phyloP scores from a whole-genome alignment of 2,797 vertebrate genomes.

The Lagocephalus sceleratus region DNA sequence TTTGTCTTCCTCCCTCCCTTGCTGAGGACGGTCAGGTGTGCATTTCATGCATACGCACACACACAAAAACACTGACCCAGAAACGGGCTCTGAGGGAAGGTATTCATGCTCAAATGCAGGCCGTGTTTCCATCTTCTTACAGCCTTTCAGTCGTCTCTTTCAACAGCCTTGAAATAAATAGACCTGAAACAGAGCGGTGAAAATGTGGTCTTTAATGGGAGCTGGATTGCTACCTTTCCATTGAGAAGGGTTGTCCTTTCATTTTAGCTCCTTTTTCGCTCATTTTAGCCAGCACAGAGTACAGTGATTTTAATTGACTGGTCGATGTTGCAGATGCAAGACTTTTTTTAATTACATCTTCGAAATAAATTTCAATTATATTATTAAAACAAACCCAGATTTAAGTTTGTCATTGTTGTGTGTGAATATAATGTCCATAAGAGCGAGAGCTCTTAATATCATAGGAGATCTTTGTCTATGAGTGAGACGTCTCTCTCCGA shows the following conservation, averaged over 20 bases:
- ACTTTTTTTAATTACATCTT: no score
- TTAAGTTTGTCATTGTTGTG: no score
- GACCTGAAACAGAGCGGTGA: constrained; percentile 72
- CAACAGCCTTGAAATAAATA: constrained; percentile 70
- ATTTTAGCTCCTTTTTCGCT: constrained; percentile 40
- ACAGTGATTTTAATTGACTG: constrained; percentile 5
- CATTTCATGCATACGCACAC: constrained; percentile 61
- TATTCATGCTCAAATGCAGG: constrained; percentile 42
- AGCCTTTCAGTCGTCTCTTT: constrained; percentile 59
- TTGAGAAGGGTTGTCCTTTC: constrained; percentile 69
- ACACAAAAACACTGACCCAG: constrained; percentile 66
- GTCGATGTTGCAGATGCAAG: background rate
- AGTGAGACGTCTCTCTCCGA: no score
- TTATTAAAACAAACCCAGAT: no score
- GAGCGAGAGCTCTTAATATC: no score
- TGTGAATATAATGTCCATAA: no score
- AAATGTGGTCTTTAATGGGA: constrained; percentile 75
- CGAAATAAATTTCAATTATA: no score
- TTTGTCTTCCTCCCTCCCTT: constrained; percentile 26
- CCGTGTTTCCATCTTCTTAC: constrained; percentile 41
- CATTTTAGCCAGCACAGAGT: constrained; percentile 19
- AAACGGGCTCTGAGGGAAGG: constrained; percentile 55
- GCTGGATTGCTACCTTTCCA: constrained; percentile 37
- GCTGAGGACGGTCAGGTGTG: constrained; percentile 46
- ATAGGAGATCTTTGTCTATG: no score